Evolutionary conservation across 2,888 invertebrate genomes (phyloP), one percentile per base, ranked within the genome.

Genomic region (Drosophila mimetica): DNA sequence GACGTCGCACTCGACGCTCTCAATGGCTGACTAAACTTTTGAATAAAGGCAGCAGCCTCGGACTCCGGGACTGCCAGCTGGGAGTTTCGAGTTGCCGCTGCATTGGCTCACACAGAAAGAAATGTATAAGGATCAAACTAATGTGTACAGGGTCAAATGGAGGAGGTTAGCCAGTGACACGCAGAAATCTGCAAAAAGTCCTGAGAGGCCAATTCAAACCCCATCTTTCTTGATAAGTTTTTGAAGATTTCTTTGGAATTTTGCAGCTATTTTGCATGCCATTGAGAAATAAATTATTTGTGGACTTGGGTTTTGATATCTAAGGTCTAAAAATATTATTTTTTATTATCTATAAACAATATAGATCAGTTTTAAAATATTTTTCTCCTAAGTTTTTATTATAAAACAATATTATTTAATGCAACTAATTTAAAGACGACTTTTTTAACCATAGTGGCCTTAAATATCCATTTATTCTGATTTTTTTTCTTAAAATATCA

Each of bases 11-110:
- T 69, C 65, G 77, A 61, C 65, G 85, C 79, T 82, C 75, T 83
- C 75, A 84, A 84, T 88, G 86, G 86, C 84, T 84, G 84, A 88
- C 88, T 88, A 84, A 84, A 84, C 88, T 84, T 84, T 86, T 88
- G 88, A 84, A 86, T 88, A 84, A 78, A 84, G 71, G 74, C 88
- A 85, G 77, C 82, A 66, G 46, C 42, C 54, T 52, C 53, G 48
- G 48, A 59, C 41, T 54, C 47, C 46, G 42, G 46, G 51, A 41
- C 52, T 50, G 30, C 36, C 67, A 57, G 57, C 39, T 32, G 55
- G 41, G 60, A 69, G 69, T 34, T 34, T 22, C 36, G 22, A 52
- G 58, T 58, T 44, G 65, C 65, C 50, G 77, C 75, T 48, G 81
- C 79, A 66, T 66, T 76, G 71, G 55, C 66, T 66, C 72, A 61